Evolutionary conservation across 1,140 invertebrate species (phyloP).

Genomic region (roundworm (Caenorhabditis elegans)): WBcel235 BX284602.5:6640001-6640500

Average conservation of each 20-base stretch:
- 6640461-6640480: background rate
- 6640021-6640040: too few relatives aligned
- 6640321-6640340: constrained; percentile 3
- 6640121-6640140: background rate
- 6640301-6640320: background rate
- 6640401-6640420: background rate
- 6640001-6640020: too few relatives aligned
- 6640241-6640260: background rate
- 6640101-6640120: background rate
- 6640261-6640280: background rate
- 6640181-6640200: background rate
- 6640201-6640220: constrained; percentile 32
- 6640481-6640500: too few relatives aligned
- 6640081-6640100: background rate
- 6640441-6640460: background rate
- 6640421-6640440: background rate
- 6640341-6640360: background rate
- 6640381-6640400: constrained; percentile 26
- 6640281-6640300: background rate
- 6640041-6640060: too few relatives aligned
- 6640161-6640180: background rate
- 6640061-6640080: background rate
- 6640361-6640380: background rate
- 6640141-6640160: background rate
- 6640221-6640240: constrained; percentile 31